These are phyloP conservation scores for Microctonus brassicae DNA, from an alignment of 2,888 invertebrate genomes.

Conservation along the genomic window DNA sequence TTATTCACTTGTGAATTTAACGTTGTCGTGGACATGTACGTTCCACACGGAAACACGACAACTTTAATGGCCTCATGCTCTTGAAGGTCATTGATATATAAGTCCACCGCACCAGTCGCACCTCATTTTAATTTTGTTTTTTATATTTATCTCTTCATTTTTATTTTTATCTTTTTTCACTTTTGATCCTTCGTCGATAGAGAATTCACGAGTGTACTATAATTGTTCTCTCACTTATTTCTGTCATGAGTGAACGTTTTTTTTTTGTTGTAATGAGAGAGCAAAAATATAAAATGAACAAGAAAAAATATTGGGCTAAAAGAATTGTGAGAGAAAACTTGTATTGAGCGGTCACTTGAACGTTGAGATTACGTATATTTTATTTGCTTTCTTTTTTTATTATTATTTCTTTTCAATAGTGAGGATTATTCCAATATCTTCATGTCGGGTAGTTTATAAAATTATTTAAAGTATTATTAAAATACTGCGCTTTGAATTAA, in stretches of 20 bases:
- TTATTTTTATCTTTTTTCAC: slow-evolving; percentile 4
- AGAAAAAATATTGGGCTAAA: not conserved
- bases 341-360: not conserved
- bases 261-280: not conserved
- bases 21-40: slow-evolving; percentile 25
- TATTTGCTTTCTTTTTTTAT: not conserved
- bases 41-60: slow-evolving; percentile 35
- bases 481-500: too few relatives aligned
- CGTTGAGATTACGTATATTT: not conserved
- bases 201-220: slow-evolving; percentile 26
- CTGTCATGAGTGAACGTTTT: not conserved
- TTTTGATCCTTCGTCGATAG: slow-evolving; percentile 7
- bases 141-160: not conserved
- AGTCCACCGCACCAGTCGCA: slow-evolving; percentile 23
- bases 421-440: too few relatives aligned
- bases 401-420: not conserved
- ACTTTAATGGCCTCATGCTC: slow-evolving; percentile 42
- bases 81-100: slow-evolving; percentile 44
- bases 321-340: not conserved
- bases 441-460: too few relatives aligned
- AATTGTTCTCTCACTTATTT: not conserved
- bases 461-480: too few relatives aligned
- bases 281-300: not conserved
- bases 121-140: slow-evolving; percentile 21
- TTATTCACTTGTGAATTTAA: slow-evolving; percentile 18